phyloP scores from a whole-genome alignment of 2,888 invertebrate genomes.

The Drosophila neotestacea region DNA sequence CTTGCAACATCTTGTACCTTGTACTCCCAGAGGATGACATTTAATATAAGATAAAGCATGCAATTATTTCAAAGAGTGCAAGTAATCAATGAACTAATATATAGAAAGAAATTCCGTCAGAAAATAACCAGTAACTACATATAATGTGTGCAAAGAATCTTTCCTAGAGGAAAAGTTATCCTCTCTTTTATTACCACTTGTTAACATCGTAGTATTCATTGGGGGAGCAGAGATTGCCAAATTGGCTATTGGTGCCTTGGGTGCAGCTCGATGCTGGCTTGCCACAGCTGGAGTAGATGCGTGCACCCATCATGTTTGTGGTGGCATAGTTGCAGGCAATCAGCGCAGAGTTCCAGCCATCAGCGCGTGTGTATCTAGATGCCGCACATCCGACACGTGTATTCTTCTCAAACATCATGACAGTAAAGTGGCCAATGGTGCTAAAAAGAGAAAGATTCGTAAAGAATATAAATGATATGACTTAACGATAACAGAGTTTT shows the following conservation, averaged over 20 bases:
- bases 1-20: too few species aligned
- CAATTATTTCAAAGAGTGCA: too few species aligned
- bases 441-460: constrained; percentile 13
- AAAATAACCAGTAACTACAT: too few species aligned
- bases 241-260: constrained; percentile 36
- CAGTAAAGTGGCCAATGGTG: constrained; percentile 56
- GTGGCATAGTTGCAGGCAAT: constrained; percentile 58
- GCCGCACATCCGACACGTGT: constrained; percentile 54
- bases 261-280: constrained; percentile 33
- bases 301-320: constrained; percentile 44
- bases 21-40: too few species aligned
- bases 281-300: constrained; percentile 47
- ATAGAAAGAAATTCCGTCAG: too few species aligned
- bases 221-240: constrained; percentile 34
- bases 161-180: neutral
- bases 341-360: constrained; percentile 43
- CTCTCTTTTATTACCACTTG: constrained; percentile 26
- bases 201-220: constrained; percentile 44
- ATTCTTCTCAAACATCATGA: constrained; percentile 53
- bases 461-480: too few species aligned
- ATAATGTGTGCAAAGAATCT: neutral
- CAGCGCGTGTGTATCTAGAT: constrained; percentile 29
- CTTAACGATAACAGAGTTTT: too few species aligned
- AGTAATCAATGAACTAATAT: too few species aligned
- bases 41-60: too few species aligned